Evolutionary conservation across 2,113 vertebrate species (phyloP).

Genomic region (Tretioscincus oriximinensis): DNA sequence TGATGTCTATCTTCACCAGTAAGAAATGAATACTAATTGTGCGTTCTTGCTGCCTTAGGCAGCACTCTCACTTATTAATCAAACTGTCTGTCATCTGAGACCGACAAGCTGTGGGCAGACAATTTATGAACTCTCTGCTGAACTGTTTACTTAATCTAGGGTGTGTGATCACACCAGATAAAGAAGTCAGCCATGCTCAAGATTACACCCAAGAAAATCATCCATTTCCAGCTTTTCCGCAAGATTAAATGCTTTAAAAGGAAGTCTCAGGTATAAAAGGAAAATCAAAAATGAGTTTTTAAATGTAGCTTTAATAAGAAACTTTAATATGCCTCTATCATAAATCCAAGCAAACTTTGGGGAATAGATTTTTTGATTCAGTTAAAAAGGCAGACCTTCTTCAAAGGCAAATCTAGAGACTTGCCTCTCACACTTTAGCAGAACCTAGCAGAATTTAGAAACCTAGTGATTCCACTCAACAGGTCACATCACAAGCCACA

Average conservation of each 20-base stretch:
- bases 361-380: background rate
- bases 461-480: constrained; percentile 12
- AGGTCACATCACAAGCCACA: constrained; percentile 9
- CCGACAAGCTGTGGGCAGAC: background rate
- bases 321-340: background rate
- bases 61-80: background rate
- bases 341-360: background rate
- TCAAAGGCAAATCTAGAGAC: background rate
- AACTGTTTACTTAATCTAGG: too few species aligned
- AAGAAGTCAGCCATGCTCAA: background rate
- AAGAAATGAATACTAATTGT: background rate
- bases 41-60: background rate
- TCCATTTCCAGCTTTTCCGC: too few species aligned
- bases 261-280: background rate
- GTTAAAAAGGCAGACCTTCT: background rate
- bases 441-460: background rate
- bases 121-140: background rate
- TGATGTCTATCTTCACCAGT: background rate
- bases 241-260: background rate
- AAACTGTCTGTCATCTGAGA: background rate
- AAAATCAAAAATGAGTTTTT: background rate
- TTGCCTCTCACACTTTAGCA: background rate
- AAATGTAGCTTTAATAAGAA: background rate
- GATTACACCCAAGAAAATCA: background rate
- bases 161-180: background rate